phyloP scores from a whole-genome alignment of 2,797 vertebrate species.

The Taenioides sp. region DNA sequence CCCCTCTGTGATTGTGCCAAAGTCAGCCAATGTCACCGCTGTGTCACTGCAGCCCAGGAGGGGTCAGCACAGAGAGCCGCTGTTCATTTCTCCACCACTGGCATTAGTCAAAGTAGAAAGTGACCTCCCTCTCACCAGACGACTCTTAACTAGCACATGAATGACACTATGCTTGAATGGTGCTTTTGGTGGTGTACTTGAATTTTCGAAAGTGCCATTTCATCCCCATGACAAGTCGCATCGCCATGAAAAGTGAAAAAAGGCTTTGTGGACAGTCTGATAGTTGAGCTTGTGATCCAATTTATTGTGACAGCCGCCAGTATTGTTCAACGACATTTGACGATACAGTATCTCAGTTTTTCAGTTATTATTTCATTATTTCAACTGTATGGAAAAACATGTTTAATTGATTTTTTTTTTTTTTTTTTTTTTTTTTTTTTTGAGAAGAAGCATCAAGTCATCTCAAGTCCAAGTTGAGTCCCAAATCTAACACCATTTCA shows the following conservation, averaged over 20 bases:
- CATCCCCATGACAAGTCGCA: background rate
- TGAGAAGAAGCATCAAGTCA: too few relatives aligned
- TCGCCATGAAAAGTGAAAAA: background rate
- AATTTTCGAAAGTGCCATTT: background rate
- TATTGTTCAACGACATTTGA: too few relatives aligned
- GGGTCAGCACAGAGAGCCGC: constrained; percentile 29
- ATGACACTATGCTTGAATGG: constrained; percentile 19
- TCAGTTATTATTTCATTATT: too few relatives aligned
- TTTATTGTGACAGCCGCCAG: too few relatives aligned
- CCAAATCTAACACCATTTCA: too few relatives aligned
- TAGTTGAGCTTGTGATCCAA: too few relatives aligned
- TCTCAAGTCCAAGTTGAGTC: too few relatives aligned
- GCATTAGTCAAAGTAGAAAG: constrained; percentile 40
- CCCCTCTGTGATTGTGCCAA: constrained; percentile 55
- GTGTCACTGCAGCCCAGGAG: background rate
- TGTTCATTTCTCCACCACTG: constrained; percentile 28
- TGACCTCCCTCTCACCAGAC: background rate
- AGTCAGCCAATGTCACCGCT: constrained; percentile 64
- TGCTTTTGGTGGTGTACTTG: background rate
- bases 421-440: too few relatives aligned
- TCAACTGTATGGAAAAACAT: too few relatives aligned
- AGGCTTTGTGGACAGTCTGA: background rate
- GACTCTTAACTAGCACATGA: constrained; percentile 17
- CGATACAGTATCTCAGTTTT: too few relatives aligned
- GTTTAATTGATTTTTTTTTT: too few relatives aligned